Conservation (phyloP, 2,888 invertebrate genomes). For the Meloe dianella region DNA sequence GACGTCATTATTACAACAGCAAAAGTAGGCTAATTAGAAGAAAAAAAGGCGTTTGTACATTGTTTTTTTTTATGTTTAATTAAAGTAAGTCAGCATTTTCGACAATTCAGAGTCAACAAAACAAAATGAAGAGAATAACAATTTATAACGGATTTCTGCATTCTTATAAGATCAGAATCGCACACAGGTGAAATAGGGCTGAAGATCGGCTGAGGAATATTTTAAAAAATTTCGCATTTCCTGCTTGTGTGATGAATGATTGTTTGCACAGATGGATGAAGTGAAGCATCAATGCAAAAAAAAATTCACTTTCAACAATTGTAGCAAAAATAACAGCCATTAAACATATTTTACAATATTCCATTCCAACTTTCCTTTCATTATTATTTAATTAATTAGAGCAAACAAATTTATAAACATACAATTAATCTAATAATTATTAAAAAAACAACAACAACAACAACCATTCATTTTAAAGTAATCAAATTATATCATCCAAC, state of each 20-base stretch:
- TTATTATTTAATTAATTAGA: constrained; percentile 4
- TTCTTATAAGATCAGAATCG: too few relatives aligned
- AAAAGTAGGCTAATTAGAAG: constrained; percentile 5
- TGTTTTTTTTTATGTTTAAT: neutral
- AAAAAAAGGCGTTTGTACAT: neutral
- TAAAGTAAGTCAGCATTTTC: neutral
- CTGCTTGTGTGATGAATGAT: too few relatives aligned
- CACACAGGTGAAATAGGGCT: too few relatives aligned
- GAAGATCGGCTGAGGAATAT: too few relatives aligned
- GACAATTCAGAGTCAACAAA: too few relatives aligned
- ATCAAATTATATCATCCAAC: neutral
- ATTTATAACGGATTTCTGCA: too few relatives aligned
- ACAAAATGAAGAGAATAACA: too few relatives aligned
- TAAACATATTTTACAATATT: neutral
- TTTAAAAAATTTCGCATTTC: too few relatives aligned
- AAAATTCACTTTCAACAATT: neutral
- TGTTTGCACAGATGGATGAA: too few relatives aligned
- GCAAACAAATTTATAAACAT: neutral
- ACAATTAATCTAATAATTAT: neutral
- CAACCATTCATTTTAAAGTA: too few relatives aligned
- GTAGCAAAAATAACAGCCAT: neutral
- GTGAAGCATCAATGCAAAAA: neutral
- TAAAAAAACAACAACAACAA: too few relatives aligned
- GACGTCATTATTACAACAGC: neutral
- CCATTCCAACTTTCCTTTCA: neutral